Evolutionary conservation across 1,140 invertebrate genomes (phyloP).

Genomic region (Drosophila takahashii): DNA sequence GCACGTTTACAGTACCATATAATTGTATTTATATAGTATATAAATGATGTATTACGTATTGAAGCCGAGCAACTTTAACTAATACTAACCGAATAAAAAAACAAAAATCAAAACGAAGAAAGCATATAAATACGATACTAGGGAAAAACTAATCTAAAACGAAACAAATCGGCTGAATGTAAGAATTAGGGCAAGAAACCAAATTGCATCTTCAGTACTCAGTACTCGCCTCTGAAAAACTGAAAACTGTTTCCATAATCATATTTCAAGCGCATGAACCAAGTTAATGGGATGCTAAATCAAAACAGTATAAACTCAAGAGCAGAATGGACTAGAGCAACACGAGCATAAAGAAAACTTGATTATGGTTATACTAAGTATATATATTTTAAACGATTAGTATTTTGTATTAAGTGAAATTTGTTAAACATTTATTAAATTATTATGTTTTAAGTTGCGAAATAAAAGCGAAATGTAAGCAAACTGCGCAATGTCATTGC

Average conservation of each 20-base stretch:
- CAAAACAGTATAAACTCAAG: conserved; percentile 56
- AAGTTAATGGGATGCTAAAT: conserved; percentile 61
- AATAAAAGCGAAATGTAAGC: conserved; percentile 79
- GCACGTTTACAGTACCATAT: conserved; percentile 76
- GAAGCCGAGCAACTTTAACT: conserved; percentile 73
- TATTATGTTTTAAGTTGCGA: conserved; percentile 82
- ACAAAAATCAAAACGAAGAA: conserved; percentile 32
- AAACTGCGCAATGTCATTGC: conserved; percentile 46
- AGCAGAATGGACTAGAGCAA: conserved; percentile 50
- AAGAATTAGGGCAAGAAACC: conserved; percentile 70
- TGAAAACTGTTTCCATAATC: conserved; percentile 56
- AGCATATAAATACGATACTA: conserved; percentile 47
- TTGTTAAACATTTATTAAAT: conserved; percentile 84
- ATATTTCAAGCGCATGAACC: conserved; percentile 44
- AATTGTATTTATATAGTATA: conserved; percentile 81
- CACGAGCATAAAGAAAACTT: conserved; percentile 67
- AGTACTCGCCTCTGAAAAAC: conserved; percentile 55
- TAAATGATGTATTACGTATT: conserved; percentile 77
- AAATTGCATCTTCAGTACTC: conserved; percentile 70
- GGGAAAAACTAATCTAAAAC: conserved; percentile 57
- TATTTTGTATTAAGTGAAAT: conserved; percentile 83
- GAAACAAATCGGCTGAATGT: conserved; percentile 49
- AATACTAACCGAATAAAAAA: conserved; percentile 65
- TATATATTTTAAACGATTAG: conserved; percentile 82
- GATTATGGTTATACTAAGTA: conserved; percentile 82